Base-by-base conservation (phyloP, 2,797 vertebrate species). In the Orestias chungarensis region DNA sequence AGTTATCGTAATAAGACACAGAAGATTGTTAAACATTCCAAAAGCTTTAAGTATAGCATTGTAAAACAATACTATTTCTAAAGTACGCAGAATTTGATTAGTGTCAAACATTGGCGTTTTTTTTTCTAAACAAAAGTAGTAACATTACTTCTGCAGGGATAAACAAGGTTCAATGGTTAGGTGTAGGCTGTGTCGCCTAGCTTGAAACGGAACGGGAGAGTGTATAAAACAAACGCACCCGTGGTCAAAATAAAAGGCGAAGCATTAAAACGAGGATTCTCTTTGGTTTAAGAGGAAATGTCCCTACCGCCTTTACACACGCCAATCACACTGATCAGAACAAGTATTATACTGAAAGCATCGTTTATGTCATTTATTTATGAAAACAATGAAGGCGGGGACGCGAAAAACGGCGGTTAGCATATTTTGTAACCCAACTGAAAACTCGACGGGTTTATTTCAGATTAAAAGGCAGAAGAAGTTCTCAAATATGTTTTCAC, bases 221-320 rank as follows among this genome's bases (percentile, higher is more conserved):
- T 82, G 4, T 2, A 12, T 1, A 86, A 78, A 85, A 1, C 3
- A 1, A 5, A 81, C 59, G 68, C 46, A 86, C 64, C 79, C 40
- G 14, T 1, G 25, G 29, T 69, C 55, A 20, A 70, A 67, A 10
- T 46, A 57, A 74, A 72, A 74, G 14, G 62, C 27, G 0, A 62
- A 1, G 0, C 20, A 3, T 87, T 90, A 70, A 68, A 82, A 93
- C 71, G 44, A 77, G 57, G 12, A 15, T 29, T 88, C 20, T 61
- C 6, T 91, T 92, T 92, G 87, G 92, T 38, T 76, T 1, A 68
- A 6, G 54, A 12, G 6, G 73, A 66, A 74, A 67, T 0, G 1
- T 42, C n/a, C 29, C 27, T 2, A 25, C 11, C 73, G 3, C 50
- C 3, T 89, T 85, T 91, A 80, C 1, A 23, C 0, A 6, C 70